Conservation (phyloP, 2,888 invertebrate genomes). For the Muscina levida region DNA sequence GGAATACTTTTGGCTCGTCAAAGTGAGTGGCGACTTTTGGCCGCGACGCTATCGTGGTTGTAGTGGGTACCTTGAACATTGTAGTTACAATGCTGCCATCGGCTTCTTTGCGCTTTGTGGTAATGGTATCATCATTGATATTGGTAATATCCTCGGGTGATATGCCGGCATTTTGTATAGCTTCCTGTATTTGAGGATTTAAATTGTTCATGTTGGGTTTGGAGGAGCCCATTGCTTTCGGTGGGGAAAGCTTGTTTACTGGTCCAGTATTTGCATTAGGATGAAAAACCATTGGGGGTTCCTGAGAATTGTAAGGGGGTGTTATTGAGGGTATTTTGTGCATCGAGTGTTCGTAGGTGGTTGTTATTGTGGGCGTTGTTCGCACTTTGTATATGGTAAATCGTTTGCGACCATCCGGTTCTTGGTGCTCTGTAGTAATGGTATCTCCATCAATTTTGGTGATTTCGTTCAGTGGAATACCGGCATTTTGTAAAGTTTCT, state of each 20-base stretch:
- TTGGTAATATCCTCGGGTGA: conserved; percentile 68
- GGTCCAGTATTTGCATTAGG: no score
- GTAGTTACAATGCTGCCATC: conserved; percentile 69
- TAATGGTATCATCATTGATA: conserved; percentile 63
- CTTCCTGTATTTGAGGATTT: conserved; percentile 62
- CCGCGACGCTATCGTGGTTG: neutral
- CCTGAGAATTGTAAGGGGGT: no score
- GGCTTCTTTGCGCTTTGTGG: conserved; percentile 67
- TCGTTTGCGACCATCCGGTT: conserved; percentile 69
- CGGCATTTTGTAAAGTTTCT: conserved; percentile 66
- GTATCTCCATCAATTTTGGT: conserved; percentile 59
- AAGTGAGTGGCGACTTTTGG: neutral
- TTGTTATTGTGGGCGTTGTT: neutral
- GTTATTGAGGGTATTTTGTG: no score
- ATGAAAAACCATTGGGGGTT: no score
- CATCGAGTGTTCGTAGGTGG: no score
- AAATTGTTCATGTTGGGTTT: conserved; percentile 56
- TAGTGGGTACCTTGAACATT: conserved; percentile 61
- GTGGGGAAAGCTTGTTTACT: no score
- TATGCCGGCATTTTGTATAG: conserved; percentile 69
- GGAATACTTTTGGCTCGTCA: neutral
- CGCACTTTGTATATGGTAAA: conserved; percentile 68
- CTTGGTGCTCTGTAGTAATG: conserved; percentile 63
- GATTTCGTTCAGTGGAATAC: conserved; percentile 70
- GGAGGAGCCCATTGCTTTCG: conserved; percentile 29